Percentiles rank a stretch among this genome's conserved stretches.
Conservation (phyloP, 2,888 invertebrate species). For the Alentia gelatinosa region DNA sequence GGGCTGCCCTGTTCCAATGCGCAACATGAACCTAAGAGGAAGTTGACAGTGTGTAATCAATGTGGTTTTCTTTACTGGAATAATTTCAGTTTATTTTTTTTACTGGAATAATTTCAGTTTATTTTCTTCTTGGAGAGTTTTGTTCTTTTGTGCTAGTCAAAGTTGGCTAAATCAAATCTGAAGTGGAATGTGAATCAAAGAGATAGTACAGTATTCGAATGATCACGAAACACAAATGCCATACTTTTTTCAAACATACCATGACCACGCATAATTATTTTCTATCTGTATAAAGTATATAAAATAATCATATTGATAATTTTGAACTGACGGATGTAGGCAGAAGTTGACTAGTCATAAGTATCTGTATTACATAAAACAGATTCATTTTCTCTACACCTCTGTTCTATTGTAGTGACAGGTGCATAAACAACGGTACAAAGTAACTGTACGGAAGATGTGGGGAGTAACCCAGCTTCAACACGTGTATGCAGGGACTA, state of each 20-base stretch:
- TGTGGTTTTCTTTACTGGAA: no score
- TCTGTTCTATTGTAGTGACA: not conserved
- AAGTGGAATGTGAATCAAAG: not conserved
- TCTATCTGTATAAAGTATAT: not conserved
- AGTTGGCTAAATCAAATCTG: no score
- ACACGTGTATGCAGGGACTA: not conserved
- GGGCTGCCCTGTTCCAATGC: not conserved
- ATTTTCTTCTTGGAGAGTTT: no score
- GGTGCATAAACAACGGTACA: not conserved
- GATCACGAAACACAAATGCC: not conserved
- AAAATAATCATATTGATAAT: not conserved
- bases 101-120: no score
- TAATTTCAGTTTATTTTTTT: no score
- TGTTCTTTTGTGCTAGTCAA: no score
- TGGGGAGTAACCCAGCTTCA: not conserved
- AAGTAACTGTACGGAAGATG: not conserved
- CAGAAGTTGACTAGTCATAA: not conserved
- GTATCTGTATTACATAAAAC: not conserved
- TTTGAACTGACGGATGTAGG: not conserved
- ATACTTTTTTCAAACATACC: no score
- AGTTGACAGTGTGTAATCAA: no score
- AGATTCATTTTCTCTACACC: not conserved
- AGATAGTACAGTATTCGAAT: not conserved
- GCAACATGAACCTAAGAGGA: not conserved
- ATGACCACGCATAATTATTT: no score